A percentile compares a stretch with the other conserved stretches of the same genome.
phyloP scores from a whole-genome alignment of 2,113 vertebrate genomes.

The Natator depressus region DNA sequence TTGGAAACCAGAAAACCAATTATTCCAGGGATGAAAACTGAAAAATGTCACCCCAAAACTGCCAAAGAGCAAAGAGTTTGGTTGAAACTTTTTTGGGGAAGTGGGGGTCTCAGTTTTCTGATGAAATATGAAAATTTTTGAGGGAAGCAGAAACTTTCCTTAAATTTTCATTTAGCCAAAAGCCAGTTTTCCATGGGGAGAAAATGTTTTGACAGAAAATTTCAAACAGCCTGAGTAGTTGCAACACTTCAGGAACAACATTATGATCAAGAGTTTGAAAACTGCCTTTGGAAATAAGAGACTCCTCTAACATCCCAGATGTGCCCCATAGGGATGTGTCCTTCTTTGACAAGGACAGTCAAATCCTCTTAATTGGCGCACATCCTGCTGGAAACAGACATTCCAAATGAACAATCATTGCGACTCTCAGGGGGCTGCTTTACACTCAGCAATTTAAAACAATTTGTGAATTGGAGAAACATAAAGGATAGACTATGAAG shows the following conservation, averaged over 20 bases:
- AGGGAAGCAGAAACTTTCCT: neutral
- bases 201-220: fast-evolving
- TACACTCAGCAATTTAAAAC: neutral
- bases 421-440: neutral
- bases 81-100: neutral
- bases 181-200: neutral
- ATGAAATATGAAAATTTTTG: neutral
- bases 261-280: fast-evolving
- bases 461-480: fast-evolving
- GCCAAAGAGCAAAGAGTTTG: no score
- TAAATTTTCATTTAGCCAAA: neutral
- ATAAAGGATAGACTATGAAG: fast-evolving
- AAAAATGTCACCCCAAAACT: no score
- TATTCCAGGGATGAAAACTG: neutral
- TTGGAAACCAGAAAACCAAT: neutral
- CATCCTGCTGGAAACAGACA: fast-evolving
- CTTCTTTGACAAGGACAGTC: fast-evolving
- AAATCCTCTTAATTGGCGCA: fast-evolving
- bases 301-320: neutral
- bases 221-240: neutral
- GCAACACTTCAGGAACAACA: fast-evolving
- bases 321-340: fast-evolving
- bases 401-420: neutral
- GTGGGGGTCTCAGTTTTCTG: neutral
- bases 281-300: fast-evolving